These are phyloP conservation scores for Pogonocichla stellata DNA, from an alignment of 2,113 vertebrate species.

Conservation along the genomic window DNA sequence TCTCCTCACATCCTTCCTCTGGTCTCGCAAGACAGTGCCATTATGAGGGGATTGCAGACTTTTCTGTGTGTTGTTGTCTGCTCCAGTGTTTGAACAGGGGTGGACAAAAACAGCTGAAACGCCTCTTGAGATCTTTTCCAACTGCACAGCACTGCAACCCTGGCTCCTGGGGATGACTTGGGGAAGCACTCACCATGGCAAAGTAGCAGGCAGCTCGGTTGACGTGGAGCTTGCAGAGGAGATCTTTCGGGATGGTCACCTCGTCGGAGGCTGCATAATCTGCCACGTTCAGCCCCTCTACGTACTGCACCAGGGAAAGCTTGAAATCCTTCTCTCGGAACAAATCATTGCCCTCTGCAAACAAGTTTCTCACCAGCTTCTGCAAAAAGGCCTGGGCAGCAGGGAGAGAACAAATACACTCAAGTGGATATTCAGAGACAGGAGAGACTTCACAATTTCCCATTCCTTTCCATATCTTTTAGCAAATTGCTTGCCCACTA, in stretches of 20 bases:
- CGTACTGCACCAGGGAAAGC: constrained; percentile 83
- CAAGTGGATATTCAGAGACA: not conserved
- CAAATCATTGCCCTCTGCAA: constrained; percentile 88
- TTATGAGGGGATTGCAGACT: not conserved
- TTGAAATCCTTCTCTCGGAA: constrained; percentile 82
- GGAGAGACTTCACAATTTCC: not conserved
- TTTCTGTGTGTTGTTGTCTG: not conserved
- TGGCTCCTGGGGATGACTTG: not conserved
- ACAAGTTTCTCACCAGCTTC: constrained; percentile 87
- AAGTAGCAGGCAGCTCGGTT: constrained; percentile 89
- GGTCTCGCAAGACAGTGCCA: not conserved
- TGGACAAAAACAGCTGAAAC: not conserved
- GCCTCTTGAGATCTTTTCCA: not conserved
- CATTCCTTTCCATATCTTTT: not conserved
- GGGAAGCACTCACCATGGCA: constrained; percentile 81
- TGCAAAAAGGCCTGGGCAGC: constrained; percentile 82
- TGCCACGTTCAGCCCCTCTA: constrained; percentile 87
- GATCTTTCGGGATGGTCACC: constrained; percentile 78
- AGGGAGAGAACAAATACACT: not conserved
- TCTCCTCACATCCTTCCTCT: not conserved
- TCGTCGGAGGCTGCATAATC: constrained; percentile 81
- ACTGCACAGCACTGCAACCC: not conserved
- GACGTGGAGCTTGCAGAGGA: constrained; percentile 88
- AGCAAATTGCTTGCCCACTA: not conserved
- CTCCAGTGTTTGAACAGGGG: not conserved